Evolutionary conservation across 2,888 invertebrate species (phyloP).

Genomic region (Mylabris sibirica): DNA sequence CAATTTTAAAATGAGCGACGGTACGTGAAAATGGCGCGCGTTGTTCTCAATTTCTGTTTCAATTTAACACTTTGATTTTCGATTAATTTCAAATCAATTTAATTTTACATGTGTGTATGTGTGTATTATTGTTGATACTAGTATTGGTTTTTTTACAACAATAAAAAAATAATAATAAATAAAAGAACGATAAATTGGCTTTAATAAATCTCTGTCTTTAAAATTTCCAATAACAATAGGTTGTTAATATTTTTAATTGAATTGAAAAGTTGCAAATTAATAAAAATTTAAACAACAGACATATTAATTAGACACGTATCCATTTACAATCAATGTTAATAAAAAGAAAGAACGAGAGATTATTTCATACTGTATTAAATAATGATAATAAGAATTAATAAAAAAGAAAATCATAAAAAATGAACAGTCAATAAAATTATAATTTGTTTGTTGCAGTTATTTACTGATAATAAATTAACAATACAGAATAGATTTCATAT

Average conservation of each 20-base stretch:
- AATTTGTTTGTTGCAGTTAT: conserved; percentile 6
- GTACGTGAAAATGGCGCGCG: neutral
- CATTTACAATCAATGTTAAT: neutral
- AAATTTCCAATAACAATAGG: conserved; percentile 6
- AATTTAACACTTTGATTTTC: conserved; percentile 11
- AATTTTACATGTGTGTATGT: neutral
- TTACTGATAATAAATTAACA: conserved; percentile 9
- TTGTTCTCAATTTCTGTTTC: conserved; percentile 4
- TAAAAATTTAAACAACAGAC: conserved; percentile 3
- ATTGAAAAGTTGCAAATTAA: conserved; percentile 9
- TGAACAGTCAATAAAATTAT: neutral
- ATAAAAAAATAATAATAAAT: neutral
- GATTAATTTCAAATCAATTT: conserved; percentile 13
- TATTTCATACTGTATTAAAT: neutral
- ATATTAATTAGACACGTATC: neutral
- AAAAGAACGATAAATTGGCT: neutral
- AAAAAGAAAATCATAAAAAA: neutral
- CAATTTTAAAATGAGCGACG: neutral
- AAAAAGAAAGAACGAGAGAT: neutral
- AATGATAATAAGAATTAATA: neutral
- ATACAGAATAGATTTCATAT: neutral
- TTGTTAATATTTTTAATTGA: conserved; percentile 9
- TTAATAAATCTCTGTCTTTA: conserved; percentile 6
- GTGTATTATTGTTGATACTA: neutral
- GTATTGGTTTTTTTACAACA: neutral